phyloP scores from a whole-genome alignment of 1,140 invertebrate species.

The Leptinotarsa defecta region DNA sequence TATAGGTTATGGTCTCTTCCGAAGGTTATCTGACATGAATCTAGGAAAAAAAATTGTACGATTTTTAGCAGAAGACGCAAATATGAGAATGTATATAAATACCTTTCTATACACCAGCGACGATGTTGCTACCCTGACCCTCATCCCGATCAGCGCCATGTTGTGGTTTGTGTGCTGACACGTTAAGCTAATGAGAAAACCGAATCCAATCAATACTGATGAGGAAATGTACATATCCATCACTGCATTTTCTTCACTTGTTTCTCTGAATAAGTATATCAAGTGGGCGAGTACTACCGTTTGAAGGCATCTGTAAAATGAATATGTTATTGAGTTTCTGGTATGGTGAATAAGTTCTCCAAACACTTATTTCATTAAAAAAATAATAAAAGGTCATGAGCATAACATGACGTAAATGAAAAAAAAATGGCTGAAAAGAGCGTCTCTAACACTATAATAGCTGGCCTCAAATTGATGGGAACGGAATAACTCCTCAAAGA shows the following conservation, averaged over 20 bases:
- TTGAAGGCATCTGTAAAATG: conserved; percentile 55
- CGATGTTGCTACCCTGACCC: conserved; percentile 63
- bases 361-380: too few relatives aligned
- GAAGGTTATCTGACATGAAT: too few relatives aligned
- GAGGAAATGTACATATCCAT: conserved; percentile 51
- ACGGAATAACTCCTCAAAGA: too few relatives aligned
- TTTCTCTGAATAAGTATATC: conserved; percentile 39
- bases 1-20: too few relatives aligned
- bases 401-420: too few relatives aligned
- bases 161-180: conserved; percentile 55
- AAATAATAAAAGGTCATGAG: too few relatives aligned
- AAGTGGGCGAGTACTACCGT: conserved; percentile 58
- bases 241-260: conserved; percentile 54
- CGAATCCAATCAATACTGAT: conserved; percentile 56
- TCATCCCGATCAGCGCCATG: conserved; percentile 63
- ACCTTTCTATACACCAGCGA: conserved; percentile 69
- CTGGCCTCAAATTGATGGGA: too few relatives aligned
- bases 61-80: too few relatives aligned
- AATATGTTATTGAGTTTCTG: background rate
- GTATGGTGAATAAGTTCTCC: too few relatives aligned
- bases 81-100: conserved; percentile 26
- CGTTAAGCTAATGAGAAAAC: conserved; percentile 52
- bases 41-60: too few relatives aligned
- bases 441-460: too few relatives aligned
- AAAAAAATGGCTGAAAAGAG: too few relatives aligned